Evolutionary conservation across 1,140 invertebrate genomes (phyloP).

Genomic region (Eriosoma lanigerum): DNA sequence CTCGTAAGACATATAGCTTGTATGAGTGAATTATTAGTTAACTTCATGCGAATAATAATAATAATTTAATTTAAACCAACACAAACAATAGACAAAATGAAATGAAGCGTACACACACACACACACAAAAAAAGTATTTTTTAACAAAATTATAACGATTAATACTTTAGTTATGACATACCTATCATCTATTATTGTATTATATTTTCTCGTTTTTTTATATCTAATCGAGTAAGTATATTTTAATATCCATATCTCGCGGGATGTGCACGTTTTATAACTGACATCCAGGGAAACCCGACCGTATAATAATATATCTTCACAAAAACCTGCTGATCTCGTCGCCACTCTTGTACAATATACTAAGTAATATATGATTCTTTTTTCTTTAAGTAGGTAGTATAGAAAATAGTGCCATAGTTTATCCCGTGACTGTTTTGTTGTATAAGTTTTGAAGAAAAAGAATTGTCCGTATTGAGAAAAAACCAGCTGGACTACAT

Average conservation of each 20-base stretch:
- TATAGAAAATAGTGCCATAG: conserved; percentile 1
- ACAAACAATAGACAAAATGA: too few species aligned
- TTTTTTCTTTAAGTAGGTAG: background rate
- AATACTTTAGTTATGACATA: too few species aligned
- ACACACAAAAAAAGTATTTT: too few species aligned
- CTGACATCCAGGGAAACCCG: background rate
- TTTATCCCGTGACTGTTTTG: background rate
- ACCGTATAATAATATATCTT: background rate
- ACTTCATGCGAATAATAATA: too few species aligned
- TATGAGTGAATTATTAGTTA: too few species aligned
- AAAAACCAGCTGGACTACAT: conserved; percentile 30
- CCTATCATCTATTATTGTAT: too few species aligned
- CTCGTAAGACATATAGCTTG: too few species aligned
- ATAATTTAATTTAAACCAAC: too few species aligned
- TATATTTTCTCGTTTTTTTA: too few species aligned
- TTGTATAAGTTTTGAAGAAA: conserved; percentile 1
- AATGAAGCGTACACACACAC: too few species aligned
- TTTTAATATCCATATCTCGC: background rate
- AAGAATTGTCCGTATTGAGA: background rate
- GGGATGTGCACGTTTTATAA: background rate
- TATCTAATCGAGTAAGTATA: too few species aligned
- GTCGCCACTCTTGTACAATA: background rate
- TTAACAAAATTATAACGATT: too few species aligned
- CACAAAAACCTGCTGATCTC: background rate
- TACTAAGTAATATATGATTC: background rate